Conservation (phyloP, 2,797 vertebrate genomes). For the Sciurus vulgaris region DNA sequence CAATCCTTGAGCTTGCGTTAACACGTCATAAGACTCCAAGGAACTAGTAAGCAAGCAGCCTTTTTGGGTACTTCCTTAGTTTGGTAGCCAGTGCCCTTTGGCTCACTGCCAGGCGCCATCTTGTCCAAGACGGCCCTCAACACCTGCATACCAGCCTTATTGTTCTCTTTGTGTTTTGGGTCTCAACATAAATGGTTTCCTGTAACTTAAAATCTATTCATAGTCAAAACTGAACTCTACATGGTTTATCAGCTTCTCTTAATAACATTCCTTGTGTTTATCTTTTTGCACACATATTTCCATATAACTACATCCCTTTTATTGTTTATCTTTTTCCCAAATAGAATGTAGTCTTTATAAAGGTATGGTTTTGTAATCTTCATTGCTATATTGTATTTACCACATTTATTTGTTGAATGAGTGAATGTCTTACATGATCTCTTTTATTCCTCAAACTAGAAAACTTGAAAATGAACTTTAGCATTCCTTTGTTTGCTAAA, state of each 20-base stretch:
- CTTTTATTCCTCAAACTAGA: not conserved
- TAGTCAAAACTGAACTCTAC: not conserved
- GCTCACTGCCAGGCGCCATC: too few relatives aligned
- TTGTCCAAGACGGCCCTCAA: too few relatives aligned
- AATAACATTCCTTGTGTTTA: not conserved
- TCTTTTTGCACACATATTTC: not conserved
- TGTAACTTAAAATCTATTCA: not conserved
- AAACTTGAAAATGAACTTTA: not conserved
- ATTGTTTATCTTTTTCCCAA: not conserved
- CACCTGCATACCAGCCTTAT: not conserved
- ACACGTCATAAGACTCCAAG: too few relatives aligned
- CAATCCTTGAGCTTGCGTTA: too few relatives aligned
- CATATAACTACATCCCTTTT: not conserved
- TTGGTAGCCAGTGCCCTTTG: too few relatives aligned
- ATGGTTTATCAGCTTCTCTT: constrained; percentile 16
- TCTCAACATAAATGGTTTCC: not conserved
- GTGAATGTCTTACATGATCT: not conserved
- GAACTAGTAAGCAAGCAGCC: too few relatives aligned
- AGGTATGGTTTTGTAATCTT: not conserved
- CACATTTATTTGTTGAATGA: not conserved
- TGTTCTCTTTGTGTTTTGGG: not conserved
- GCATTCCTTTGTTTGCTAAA: not conserved
- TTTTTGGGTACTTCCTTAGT: too few relatives aligned
- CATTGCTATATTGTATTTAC: not conserved
- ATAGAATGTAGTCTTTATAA: not conserved